Evolutionary conservation across 2,113 vertebrate species (phyloP), one percentile per base, ranked within the genome.

Genomic region (Triplophysa dalaica): DNA sequence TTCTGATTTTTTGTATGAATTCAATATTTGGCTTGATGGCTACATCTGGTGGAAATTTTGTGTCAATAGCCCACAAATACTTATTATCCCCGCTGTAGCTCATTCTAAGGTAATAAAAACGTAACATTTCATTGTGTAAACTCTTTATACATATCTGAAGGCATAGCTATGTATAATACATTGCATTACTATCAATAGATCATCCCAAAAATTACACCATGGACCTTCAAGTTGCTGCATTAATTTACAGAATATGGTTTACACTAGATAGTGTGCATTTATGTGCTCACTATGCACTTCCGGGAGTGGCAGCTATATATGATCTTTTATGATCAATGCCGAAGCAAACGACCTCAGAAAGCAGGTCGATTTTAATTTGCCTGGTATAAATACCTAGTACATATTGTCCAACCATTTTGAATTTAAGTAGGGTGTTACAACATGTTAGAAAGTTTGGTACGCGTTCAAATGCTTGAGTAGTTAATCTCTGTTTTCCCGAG

Each of bases 311-410:
- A 17, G 56, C 52, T 45, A 69, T 43, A 43, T 69, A 5, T 70
- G 45, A 24, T 9, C 0, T 60, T 68, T 62, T 38, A 41, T 67
- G 38, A 61, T 48, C 17, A 78, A 22, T 70, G 9, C 54, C 4
- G 9, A 24, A 38, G 50, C 45, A 29, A n/a, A 8, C 2, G 0
- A 12, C 14, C 41, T 8, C 12, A 21, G 66, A 70, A 43, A 61
- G 79, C 22, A 45, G 12, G 41, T 50, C 38, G 52, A 52, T 75
- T 66, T 33, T n/a, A 45, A 67, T 33, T 45, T 61, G 12, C 43
- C 17, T 76, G 61, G 16, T 67, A 62, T 79, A 22, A 73, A 75
- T 75, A 68, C 64, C 17, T 48, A 65, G 26, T 33, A 75, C 54
- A 45, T 17, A 56, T 61, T 41, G 38, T 48, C 43, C 52, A 77